Percentiles rank a stretch among this genome's conserved stretches.
phyloP scores from a whole-genome alignment of 2,113 vertebrate species.

The Paramisgurnus dabryanus region DNA sequence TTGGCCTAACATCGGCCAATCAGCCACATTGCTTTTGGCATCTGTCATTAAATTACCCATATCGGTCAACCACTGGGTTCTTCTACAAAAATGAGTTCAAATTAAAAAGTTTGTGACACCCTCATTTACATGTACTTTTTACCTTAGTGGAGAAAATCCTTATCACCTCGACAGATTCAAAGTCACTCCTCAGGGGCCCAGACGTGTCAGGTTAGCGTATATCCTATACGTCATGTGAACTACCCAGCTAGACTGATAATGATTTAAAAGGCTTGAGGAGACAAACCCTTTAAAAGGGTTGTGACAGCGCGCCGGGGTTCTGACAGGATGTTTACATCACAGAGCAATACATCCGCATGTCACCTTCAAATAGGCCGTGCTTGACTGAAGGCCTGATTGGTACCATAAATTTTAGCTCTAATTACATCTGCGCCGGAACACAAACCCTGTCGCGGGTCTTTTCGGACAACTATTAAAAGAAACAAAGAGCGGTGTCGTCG shows the following conservation, averaged over 20 bases:
- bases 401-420: slow-evolving; percentile 71
- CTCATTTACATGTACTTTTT: not conserved
- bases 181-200: slow-evolving; percentile 56
- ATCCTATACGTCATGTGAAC: slow-evolving; percentile 66
- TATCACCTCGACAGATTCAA: slow-evolving; percentile 52
- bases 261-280: slow-evolving; percentile 72
- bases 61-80: no score
- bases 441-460: slow-evolving; percentile 61
- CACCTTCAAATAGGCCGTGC: slow-evolving; percentile 72
- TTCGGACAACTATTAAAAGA: slow-evolving; percentile 64
- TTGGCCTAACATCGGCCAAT: no score
- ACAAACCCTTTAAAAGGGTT: slow-evolving; percentile 69
- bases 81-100: no score
- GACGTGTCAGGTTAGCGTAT: slow-evolving; percentile 50
- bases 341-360: slow-evolving; percentile 67
- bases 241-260: slow-evolving; percentile 68
- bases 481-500: slow-evolving; percentile 55
- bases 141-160: not conserved
- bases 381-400: slow-evolving; percentile 71
- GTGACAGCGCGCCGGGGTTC: slow-evolving; percentile 63
- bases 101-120: no score
- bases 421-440: slow-evolving; percentile 69
- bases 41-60: no score
- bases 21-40: no score
- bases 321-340: slow-evolving; percentile 45